A percentile compares a stretch with the other conserved stretches of the same genome.
Evolutionary conservation across 2,888 invertebrate species (phyloP).

Genomic region (Thalpophila matura): DNA sequence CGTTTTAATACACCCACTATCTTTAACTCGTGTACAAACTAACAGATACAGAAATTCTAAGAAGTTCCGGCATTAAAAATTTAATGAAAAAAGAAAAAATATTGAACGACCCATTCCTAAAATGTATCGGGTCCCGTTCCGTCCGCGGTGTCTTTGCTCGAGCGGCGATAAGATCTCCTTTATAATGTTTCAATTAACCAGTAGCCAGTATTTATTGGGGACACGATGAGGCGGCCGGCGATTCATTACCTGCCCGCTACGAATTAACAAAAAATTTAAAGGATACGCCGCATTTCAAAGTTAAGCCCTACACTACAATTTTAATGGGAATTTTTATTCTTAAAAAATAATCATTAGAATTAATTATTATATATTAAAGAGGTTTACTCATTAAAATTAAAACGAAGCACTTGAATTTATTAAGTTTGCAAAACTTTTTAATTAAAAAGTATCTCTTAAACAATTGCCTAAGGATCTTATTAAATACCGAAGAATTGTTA

Average conservation of each 20-base stretch:
- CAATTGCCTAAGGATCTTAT: conserved; percentile 31
- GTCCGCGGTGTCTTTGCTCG: conserved; percentile 80
- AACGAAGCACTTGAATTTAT: conserved; percentile 7
- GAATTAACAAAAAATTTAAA: conserved; percentile 76
- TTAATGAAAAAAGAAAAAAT: conserved; percentile 66
- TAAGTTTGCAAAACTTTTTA: conserved; percentile 24
- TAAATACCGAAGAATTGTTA: conserved; percentile 6
- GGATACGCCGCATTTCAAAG: conserved; percentile 72
- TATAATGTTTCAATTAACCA: conserved; percentile 91
- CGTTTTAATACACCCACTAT: conserved; percentile 52
- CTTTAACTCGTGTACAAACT: conserved; percentile 57
- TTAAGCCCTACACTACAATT: conserved; percentile 61
- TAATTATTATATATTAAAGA: conserved; percentile 17
- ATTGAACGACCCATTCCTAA: conserved; percentile 74
- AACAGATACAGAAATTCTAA: conserved; percentile 64
- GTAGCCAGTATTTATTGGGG: conserved; percentile 89
- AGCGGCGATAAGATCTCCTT: conserved; percentile 83
- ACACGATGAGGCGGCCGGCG: conserved; percentile 73
- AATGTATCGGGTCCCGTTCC: conserved; percentile 72
- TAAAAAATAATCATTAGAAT: conserved; percentile 43
- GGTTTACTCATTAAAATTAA: conserved; percentile 21
- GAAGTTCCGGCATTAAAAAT: conserved; percentile 65
- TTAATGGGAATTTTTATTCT: conserved; percentile 53
- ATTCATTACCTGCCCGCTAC: conserved; percentile 83
- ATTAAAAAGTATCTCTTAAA: conserved; percentile 24